Percentiles rank a stretch among this genome's conserved stretches.
phyloP scores from a whole-genome alignment of 1,140 invertebrate species.

The Dendroctonus valens region DNA sequence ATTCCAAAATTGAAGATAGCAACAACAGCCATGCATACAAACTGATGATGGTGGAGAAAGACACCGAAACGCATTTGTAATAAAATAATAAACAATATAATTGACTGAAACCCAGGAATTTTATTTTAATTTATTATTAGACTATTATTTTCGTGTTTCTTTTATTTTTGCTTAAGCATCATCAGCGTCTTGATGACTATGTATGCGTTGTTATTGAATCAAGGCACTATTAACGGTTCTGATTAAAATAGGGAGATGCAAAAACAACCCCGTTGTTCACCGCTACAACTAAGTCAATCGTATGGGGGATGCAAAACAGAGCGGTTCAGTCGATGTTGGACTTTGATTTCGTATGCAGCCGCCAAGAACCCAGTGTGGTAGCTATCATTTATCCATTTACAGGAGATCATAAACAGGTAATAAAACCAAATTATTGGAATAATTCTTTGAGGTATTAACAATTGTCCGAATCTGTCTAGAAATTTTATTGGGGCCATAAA shows the following conservation, averaged over 20 bases:
- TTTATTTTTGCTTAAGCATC: no score
- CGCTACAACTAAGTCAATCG: conserved; percentile 86
- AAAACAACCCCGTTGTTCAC: conserved; percentile 66
- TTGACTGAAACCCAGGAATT: no score
- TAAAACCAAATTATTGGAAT: background rate
- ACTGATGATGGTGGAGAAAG: no score
- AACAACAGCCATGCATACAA: no score
- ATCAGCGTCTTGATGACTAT: no score
- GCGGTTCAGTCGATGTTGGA: conserved; percentile 99
- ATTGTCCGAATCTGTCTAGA: conserved; percentile 49
- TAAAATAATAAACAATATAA: no score
- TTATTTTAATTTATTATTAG: no score
- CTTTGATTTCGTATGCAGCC: conserved; percentile 97
- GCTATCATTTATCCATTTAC: conserved; percentile 99
- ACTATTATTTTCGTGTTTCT: no score
- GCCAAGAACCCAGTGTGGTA: conserved; percentile 84
- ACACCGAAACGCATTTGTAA: no score
- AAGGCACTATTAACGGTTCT: no score
- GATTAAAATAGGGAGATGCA: conserved; percentile 13
- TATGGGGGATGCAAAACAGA: conserved; percentile 99
- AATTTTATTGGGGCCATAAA: conserved; percentile 99
- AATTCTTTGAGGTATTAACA: background rate
- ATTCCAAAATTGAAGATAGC: no score
- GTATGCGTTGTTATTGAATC: no score
- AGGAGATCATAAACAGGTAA: conserved; percentile 90